Evolutionary conservation across 2,797 vertebrate genomes (phyloP), one percentile per base, ranked within the genome.

Genomic region (Melanotaenia boesemani): DNA sequence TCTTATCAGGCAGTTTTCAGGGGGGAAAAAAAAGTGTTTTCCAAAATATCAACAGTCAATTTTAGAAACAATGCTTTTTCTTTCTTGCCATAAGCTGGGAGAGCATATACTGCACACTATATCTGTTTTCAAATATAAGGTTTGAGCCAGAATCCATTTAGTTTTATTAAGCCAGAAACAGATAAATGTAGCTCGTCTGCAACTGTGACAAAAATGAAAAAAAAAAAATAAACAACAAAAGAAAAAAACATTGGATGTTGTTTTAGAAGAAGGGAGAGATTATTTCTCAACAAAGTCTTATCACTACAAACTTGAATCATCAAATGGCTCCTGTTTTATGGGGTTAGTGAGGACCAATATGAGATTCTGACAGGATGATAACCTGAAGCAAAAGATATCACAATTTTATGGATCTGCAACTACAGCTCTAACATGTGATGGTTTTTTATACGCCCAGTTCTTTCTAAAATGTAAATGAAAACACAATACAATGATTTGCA

Each of bases 41-140:
- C 52, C 16, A 48, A 66, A 63, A 50, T 16, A 20, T 71, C 16
- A 65, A 44, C 50, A n/a, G 8, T 22, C 50, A 2, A 52, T 64
- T 59, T 59, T 63, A 16, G 15, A 32, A 67, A 57, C 22, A 8
- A 28, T 9, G 7, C 24, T 54, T 50, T 52, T 64, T 1, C 34
- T 34, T 69, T 36, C 22, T 52, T 63, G 26, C 15, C 32, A 30
- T 39, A 56, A 36, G 37, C 60, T n/a, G 34, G 12, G 65, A 5
- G 12, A 37, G 10, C 2, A 4, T 26, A 18, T 15, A 55, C 12
- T 13, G 12, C 52, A 10, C 4, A n/a, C 22, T 28, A 10, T 50
- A 20, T 59, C 15, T 18, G 10, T 37, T 50, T 39, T 58, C 12
- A 57, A 50, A 58, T 58, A 37, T 6, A n/a, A 12, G 16, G 24